Percentiles rank a stretch among this genome's conserved stretches.
Conservation (phyloP, 2,113 vertebrate species). For the Podarcis muralis region DNA sequence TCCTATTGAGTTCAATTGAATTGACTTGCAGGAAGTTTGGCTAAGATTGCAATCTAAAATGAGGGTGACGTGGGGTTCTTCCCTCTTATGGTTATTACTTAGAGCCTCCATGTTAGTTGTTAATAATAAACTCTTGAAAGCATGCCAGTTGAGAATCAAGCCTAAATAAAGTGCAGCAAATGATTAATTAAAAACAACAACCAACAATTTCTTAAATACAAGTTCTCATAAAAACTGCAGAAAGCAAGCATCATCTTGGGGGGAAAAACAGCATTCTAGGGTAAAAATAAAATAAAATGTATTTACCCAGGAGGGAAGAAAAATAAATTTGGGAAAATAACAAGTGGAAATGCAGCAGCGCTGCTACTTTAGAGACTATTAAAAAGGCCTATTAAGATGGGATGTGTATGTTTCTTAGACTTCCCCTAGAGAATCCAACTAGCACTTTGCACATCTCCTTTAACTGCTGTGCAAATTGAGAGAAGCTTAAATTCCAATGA, state of each 20-base stretch:
- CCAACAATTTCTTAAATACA: neutral
- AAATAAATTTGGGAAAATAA: neutral
- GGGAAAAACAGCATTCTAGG: neutral
- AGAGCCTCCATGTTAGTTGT: neutral
- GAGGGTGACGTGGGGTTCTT: neutral
- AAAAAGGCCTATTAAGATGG: rapidly evolving
- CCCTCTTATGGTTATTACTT: neutral
- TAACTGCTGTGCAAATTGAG: slow-evolving; percentile 7
- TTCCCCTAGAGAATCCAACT: neutral
- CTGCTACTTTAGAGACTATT: neutral
- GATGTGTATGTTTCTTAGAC: neutral
- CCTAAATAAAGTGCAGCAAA: neutral
- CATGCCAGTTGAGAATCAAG: neutral
- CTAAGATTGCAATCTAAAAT: neutral
- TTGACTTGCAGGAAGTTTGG: neutral
- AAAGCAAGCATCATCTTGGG: neutral
- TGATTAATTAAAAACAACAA: neutral
- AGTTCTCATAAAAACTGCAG: neutral
- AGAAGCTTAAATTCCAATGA: slow-evolving; percentile 33
- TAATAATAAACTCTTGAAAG: neutral
- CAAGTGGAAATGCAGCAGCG: rapidly evolving
- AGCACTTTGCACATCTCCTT: neutral
- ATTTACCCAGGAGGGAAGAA: neutral
- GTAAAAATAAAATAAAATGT: neutral
- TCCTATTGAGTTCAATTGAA: too few species aligned